phyloP scores from a whole-genome alignment of 2,888 invertebrate genomes.

The Tanypteryx hageni region DNA sequence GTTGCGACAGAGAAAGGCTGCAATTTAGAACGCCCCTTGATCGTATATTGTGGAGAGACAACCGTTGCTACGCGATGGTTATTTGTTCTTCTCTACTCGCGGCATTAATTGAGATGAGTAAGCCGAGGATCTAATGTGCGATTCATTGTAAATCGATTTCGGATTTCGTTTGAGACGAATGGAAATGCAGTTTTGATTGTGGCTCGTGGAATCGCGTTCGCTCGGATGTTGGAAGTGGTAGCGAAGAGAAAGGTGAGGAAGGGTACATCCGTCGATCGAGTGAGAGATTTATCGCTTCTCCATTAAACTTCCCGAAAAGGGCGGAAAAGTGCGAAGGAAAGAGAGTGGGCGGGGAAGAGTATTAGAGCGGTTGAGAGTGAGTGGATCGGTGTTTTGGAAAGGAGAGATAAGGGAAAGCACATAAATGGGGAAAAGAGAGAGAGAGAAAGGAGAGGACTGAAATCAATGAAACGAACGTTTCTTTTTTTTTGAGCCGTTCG shows the following conservation, averaged over 20 bases:
- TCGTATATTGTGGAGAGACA: too few relatives aligned
- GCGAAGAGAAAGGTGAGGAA: background rate
- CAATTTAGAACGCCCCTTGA: too few relatives aligned
- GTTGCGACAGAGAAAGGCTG: too few relatives aligned
- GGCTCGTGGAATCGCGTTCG: background rate
- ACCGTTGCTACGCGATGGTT: too few relatives aligned
- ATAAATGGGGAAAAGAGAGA: background rate
- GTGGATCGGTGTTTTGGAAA: slow-evolving; percentile 37
- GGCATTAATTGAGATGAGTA: too few relatives aligned
- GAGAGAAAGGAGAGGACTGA: background rate
- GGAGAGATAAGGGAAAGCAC: slow-evolving; percentile 39
- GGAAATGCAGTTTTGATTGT: slow-evolving; percentile 35
- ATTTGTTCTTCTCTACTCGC: too few relatives aligned
- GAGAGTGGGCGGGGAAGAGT: slow-evolving; percentile 3
- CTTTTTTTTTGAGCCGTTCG: background rate
- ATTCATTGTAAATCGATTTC: slow-evolving; percentile 1
- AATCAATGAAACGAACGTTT: slow-evolving; percentile 19
- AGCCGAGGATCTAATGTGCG: background rate
- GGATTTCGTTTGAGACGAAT: slow-evolving; percentile 16
- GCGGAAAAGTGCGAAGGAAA: slow-evolving; percentile 32
- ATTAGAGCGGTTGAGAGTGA: background rate
- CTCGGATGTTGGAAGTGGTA: background rate
- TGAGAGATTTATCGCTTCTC: slow-evolving; percentile 49
- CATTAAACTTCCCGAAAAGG: slow-evolving; percentile 61
- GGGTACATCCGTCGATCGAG: slow-evolving; percentile 55